Evolutionary conservation across 2,113 vertebrate genomes (phyloP).

Genomic region (Noturus placidus): DNA sequence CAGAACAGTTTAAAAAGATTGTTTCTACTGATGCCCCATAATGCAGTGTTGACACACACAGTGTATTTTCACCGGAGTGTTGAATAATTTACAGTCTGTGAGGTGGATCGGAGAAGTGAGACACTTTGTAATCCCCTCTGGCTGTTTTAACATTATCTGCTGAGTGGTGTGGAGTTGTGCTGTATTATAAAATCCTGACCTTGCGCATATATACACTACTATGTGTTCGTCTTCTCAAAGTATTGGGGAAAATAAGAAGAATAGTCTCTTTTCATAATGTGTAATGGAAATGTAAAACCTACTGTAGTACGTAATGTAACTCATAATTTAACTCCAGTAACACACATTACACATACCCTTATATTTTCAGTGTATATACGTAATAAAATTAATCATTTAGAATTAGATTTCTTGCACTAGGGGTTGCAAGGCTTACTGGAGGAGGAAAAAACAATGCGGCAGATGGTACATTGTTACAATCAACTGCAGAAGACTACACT

Average conservation of each 20-base stretch:
- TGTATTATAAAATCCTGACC: neutral
- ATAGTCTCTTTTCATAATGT: neutral
- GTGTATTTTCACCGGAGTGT: constrained; percentile 37
- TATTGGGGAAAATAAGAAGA: neutral
- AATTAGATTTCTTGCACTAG: neutral
- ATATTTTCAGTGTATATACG: neutral
- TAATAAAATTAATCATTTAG: neutral
- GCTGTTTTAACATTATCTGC: constrained; percentile 32
- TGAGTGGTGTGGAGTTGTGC: constrained; percentile 34
- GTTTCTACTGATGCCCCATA: constrained; percentile 22
- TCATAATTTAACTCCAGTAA: neutral
- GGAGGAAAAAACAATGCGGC: neutral
- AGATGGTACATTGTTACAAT: neutral
- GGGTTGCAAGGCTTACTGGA: neutral
- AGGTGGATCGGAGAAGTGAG: constrained; percentile 37
- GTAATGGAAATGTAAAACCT: neutral
- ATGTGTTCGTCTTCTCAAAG: neutral
- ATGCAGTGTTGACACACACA: constrained; percentile 40
- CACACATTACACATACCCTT: neutral
- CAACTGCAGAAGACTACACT: neutral
- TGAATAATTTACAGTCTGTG: constrained; percentile 44
- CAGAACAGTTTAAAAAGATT: constrained; percentile 13
- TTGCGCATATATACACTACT: neutral
- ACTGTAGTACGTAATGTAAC: neutral
- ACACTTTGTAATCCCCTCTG: constrained; percentile 42